Evolutionary conservation across 2,113 vertebrate species (phyloP).

Genomic region (Axis porcinus): DNA sequence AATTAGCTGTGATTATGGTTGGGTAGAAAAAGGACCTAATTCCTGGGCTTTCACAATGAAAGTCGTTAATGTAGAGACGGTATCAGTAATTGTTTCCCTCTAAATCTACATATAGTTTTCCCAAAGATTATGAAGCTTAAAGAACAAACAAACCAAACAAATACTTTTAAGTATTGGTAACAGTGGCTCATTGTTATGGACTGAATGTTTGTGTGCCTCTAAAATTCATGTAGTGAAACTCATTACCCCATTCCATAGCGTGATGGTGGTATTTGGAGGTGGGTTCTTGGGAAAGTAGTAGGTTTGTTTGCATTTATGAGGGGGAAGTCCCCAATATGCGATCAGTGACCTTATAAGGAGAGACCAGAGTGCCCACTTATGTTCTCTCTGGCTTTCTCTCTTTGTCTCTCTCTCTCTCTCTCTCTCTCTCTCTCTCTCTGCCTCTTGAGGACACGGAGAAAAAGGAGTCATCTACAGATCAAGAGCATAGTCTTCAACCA

Average conservation of each 20-base stretch:
- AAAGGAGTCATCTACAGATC: background rate
- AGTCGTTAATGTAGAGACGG: background rate
- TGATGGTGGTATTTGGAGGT: background rate
- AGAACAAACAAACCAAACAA: background rate
- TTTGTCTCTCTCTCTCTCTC: background rate
- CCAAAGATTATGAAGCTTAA: background rate
- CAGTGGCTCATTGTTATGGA: background rate
- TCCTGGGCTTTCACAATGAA: background rate
- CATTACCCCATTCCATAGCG: too few relatives aligned
- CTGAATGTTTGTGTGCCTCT: background rate
- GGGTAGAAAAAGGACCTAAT: background rate
- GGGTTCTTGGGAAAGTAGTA: background rate
- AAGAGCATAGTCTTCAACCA: background rate
- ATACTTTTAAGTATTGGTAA: background rate
- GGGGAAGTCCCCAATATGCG: too few relatives aligned
- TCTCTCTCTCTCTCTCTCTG: background rate
- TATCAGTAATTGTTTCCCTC: background rate
- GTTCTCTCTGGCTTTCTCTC: background rate
- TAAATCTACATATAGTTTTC: background rate
- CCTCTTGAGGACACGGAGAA: background rate
- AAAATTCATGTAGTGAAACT: background rate
- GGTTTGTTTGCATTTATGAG: background rate
- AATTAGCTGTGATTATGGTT: background rate
- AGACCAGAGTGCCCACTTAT: background rate
- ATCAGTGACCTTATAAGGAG: background rate